Conservation (phyloP, 2,888 invertebrate species). For the Rotaria sp. region DNA sequence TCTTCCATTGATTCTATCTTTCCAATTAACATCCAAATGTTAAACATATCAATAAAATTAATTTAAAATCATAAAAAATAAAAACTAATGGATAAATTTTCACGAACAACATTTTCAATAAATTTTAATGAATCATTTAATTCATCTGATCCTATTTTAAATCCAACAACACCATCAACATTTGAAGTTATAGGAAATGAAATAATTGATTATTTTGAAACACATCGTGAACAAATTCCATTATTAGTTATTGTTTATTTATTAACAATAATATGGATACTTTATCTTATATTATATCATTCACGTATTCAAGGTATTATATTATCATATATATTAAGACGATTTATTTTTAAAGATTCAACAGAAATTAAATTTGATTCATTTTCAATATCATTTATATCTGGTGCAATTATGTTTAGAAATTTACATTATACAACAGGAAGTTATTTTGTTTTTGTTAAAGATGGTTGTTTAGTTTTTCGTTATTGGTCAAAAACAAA, state of each 20-base stretch:
- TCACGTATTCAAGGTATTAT: constrained; percentile 2
- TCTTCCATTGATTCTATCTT: not conserved
- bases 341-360: constrained; percentile 2
- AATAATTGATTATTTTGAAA: constrained; percentile 3
- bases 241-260: constrained; percentile 14
- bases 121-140: not conserved
- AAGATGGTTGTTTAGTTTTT: constrained; percentile 40
- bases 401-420: constrained; percentile 39
- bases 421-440: constrained; percentile 36
- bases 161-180: constrained; percentile 2
- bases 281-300: constrained; percentile 21
- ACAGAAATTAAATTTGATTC: constrained; percentile 28
- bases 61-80: too few relatives aligned
- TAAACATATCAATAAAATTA: too few relatives aligned
- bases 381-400: constrained; percentile 37
- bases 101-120: not conserved
- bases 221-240: constrained; percentile 20
- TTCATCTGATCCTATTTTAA: not conserved
- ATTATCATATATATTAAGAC: not conserved
- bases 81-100: not conserved
- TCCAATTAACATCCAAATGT: not conserved
- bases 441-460: constrained; percentile 29
- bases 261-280: not conserved
- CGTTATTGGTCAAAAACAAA: constrained; percentile 37
- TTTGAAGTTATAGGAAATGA: not conserved